phyloP scores from a whole-genome alignment of 1,140 invertebrate genomes.

The Agrilus planipennis region DNA sequence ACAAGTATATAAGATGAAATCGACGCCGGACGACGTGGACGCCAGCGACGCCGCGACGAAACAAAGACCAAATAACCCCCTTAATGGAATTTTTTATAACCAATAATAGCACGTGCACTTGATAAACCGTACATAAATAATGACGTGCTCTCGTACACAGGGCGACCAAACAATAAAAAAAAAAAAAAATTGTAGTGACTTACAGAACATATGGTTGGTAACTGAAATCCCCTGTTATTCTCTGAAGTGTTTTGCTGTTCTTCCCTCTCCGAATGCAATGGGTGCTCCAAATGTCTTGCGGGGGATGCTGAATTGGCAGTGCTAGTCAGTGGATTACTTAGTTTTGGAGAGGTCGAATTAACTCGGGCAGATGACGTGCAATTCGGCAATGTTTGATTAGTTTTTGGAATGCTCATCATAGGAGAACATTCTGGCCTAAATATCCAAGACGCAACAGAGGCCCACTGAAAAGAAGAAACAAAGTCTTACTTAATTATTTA shows the following conservation, averaged over 20 bases:
- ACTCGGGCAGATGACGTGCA: slow-evolving; percentile 13
- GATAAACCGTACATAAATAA: too few species aligned
- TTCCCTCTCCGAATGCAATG: slow-evolving; percentile 7
- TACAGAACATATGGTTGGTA: too few species aligned
- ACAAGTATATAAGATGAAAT: too few species aligned
- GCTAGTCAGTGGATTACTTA: slow-evolving; percentile 3
- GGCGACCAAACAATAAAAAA: too few species aligned
- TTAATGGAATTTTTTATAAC: slow-evolving; percentile 21
- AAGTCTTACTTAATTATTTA: slow-evolving; percentile 10
- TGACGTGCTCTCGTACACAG: too few species aligned
- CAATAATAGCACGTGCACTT: too few species aligned
- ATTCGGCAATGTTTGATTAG: slow-evolving; percentile 8
- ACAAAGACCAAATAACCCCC: too few species aligned
- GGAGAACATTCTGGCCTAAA: slow-evolving; percentile 29
- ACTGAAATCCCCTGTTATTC: too few species aligned
- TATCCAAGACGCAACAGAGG: slow-evolving; percentile 39
- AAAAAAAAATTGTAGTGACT: too few species aligned
- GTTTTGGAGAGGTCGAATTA: slow-evolving; percentile 9
- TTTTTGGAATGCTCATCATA: slow-evolving; percentile 20
- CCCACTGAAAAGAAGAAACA: slow-evolving; percentile 37
- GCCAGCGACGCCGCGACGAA: too few species aligned
- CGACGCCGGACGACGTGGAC: too few species aligned
- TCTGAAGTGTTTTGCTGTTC: too few species aligned
- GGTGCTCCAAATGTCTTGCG: slow-evolving; percentile 11
- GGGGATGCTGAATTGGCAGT: slow-evolving; percentile 14